phyloP scores from a whole-genome alignment of 1,140 invertebrate genomes.

The Globodera ellingtonae region DNA sequence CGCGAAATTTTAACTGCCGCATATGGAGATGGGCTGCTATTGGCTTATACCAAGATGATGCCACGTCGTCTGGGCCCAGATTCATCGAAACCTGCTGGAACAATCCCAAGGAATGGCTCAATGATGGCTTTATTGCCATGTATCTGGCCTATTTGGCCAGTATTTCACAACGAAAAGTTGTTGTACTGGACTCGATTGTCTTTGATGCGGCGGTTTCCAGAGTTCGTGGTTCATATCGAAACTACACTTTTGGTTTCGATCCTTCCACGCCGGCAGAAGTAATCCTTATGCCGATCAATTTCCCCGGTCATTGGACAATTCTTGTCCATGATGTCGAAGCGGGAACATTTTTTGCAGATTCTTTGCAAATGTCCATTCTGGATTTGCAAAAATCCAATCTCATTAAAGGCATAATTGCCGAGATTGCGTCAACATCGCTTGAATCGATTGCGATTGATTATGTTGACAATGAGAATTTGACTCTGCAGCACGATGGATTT shows the following conservation, averaged over 20 bases:
- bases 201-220: too few species aligned
- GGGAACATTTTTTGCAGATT: not conserved
- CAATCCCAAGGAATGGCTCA: not conserved
- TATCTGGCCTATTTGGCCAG: not conserved
- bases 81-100: conserved; percentile 8
- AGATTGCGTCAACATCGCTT: not conserved
- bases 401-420: not conserved
- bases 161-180: not conserved
- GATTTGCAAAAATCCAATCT: not conserved
- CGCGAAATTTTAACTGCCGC: not conserved
- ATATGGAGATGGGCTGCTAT: not conserved
- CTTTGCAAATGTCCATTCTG: not conserved
- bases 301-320: not conserved
- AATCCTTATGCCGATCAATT: too few species aligned
- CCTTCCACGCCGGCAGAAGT: too few species aligned
- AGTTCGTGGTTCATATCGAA: too few species aligned
- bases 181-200: not conserved
- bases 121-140: not conserved
- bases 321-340: not conserved
- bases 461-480: too few species aligned
- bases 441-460: too few species aligned
- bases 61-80: not conserved
- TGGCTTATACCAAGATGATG: not conserved
- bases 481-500: too few species aligned
- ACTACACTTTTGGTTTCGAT: too few species aligned